Evolutionary conservation across 2,888 invertebrate genomes (phyloP).

Genomic region (Nephrotoma guestfalica): DNA sequence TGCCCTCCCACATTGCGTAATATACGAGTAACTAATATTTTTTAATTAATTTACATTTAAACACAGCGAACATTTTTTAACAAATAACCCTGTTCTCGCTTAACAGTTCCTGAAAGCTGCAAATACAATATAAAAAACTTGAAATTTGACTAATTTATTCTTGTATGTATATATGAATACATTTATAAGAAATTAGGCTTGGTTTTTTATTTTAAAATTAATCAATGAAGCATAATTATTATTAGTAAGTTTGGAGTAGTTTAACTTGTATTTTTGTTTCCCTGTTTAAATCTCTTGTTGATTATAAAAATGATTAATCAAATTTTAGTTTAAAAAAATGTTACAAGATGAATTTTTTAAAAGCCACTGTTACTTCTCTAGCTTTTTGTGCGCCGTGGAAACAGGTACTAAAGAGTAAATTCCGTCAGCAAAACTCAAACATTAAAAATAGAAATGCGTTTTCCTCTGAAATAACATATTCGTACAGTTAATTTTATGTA

Average conservation of each 20-base stretch:
- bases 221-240: too few species aligned
- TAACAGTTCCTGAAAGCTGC: neutral
- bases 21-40: neutral
- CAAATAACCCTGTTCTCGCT: neutral
- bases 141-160: neutral
- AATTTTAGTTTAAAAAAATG: neutral
- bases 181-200: neutral
- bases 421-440: too few species aligned
- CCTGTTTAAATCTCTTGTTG: neutral
- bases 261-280: neutral
- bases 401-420: too few species aligned
- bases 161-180: neutral
- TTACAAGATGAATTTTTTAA: neutral
- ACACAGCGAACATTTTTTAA: neutral
- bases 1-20: neutral
- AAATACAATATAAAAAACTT: neutral
- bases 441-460: too few species aligned
- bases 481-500: too few species aligned
- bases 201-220: neutral
- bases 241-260: neutral
- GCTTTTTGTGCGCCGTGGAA: too few species aligned
- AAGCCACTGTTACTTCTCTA: too few species aligned
- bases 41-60: neutral
- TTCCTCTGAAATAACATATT: too few species aligned
- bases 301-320: neutral